Evolutionary conservation across 2,113 vertebrate genomes (phyloP), one percentile per base, ranked within the genome.

Genomic region (Lates calcarifer): DNA sequence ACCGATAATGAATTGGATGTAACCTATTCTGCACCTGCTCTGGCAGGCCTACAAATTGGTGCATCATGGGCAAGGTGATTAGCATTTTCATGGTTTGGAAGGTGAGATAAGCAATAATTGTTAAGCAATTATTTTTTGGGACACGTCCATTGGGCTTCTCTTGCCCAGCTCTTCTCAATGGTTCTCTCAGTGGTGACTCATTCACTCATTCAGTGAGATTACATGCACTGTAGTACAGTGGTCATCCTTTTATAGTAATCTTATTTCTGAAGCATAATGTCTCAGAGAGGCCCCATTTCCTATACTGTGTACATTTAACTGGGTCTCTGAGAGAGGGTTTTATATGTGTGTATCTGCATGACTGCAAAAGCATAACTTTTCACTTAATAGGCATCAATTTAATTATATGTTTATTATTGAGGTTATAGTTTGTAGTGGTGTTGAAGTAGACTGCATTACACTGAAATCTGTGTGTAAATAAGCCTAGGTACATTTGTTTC

Each of bases 41-140:
- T 81, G 83, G 86, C 80, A 88, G 57, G 43, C 10, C 37, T 17
- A 53, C 85, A 83, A 81, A 86, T 47, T 62, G 62, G 47, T 77
- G 70, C 65, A 84, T 73, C 69, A 66, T 13, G 78, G 29, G 33
- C 65, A 71, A 70, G 57, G 70, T 60, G 72, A 84, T 89, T 82
- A 70, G 69, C 81, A 88, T 90, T 75, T 83, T 64, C 67, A 84
- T 64, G 77, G 78, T 80, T 87, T 87, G 72, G 84, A 86, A 78
- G 63, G 74, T 67, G 70, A 89, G 76, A 87, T 74, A 65, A 85
- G 71, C 75, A 84, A 56, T 69, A 79, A 81, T 81, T 63, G 66
- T 41, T 31, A 14, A 24, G 45, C 37, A 53, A 74, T 80, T 66
- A 81, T 60, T 73, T 62, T 76, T 55, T 58, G 29, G 77, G 63